phyloP scores from a whole-genome alignment of 2,113 vertebrate genomes.

The zebrafish (Danio rerio) region DNA sequence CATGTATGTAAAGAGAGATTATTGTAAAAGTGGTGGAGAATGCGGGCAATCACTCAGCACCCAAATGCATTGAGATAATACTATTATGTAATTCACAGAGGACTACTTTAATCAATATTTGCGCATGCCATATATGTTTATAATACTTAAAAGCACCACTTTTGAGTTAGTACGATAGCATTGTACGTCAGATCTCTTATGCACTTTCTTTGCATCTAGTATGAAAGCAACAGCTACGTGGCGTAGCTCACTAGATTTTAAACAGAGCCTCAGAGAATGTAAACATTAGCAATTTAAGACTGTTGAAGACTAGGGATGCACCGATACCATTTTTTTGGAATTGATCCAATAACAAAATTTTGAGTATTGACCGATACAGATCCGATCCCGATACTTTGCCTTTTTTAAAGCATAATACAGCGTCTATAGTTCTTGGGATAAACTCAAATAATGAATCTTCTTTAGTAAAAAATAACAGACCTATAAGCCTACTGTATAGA shows the following conservation, averaged over 20 bases:
- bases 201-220: background rate
- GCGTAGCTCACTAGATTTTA: background rate
- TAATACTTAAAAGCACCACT: too few relatives aligned
- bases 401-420: too few relatives aligned
- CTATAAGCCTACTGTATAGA: too few relatives aligned
- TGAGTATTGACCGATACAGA: too few relatives aligned
- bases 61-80: background rate
- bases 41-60: background rate
- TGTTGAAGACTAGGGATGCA: background rate
- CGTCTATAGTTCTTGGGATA: too few relatives aligned
- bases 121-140: background rate
- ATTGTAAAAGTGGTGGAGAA: background rate
- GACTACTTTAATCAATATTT: background rate
- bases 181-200: background rate
- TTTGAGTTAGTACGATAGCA: too few relatives aligned
- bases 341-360: too few relatives aligned
- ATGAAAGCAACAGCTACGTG: background rate
- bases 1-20: too few relatives aligned
- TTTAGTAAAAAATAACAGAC: too few relatives aligned
- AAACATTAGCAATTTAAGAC: slow-evolving; percentile 30
- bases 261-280: slow-evolving; percentile 16
- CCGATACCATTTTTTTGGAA: too few relatives aligned
- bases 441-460: too few relatives aligned
- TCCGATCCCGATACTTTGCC: too few relatives aligned
- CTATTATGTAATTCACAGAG: background rate